Percentiles rank a stretch among this genome's conserved stretches.
Conservation (phyloP, 2,888 invertebrate species). For the Zaprionus lineosus region DNA sequence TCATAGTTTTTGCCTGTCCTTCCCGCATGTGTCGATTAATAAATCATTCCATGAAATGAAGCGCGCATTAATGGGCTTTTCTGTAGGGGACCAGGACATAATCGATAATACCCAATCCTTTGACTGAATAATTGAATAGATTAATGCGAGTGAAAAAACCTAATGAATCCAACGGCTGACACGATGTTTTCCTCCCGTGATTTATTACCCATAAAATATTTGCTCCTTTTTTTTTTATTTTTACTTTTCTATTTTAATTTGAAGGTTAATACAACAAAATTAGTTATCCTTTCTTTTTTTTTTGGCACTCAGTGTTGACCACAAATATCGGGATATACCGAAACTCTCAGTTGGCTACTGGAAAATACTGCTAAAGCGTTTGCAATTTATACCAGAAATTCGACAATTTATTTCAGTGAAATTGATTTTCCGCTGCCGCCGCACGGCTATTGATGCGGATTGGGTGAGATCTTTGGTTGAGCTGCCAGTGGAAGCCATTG, state of each 20-base stretch:
- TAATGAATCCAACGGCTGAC: conserved; percentile 47
- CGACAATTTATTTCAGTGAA: conserved; percentile 73
- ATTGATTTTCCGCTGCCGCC: conserved; percentile 61
- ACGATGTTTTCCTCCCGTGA: conserved; percentile 33
- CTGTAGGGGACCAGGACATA: conserved; percentile 1
- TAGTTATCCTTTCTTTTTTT: too few species aligned
- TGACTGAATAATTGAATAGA: conserved; percentile 47
- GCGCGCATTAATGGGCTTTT: conserved; percentile 12
- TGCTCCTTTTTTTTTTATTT: too few species aligned
- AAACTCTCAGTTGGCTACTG: background rate
- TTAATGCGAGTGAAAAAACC: conserved; percentile 42
- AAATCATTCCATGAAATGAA: conserved; percentile 39
- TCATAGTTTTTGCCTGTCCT: conserved; percentile 1
- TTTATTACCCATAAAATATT: conserved; percentile 34
- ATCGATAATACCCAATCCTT: conserved; percentile 38
- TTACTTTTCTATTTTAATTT: too few species aligned
- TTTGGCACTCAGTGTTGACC: too few species aligned
- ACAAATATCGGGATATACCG: conserved; percentile 7
- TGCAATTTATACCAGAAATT: conserved; percentile 73
- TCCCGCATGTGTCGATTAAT: conserved; percentile 11
- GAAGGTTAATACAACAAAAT: too few species aligned
- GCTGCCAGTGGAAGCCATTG: conserved; percentile 16
- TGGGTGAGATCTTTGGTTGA: conserved; percentile 15
- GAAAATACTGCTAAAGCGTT: conserved; percentile 51
- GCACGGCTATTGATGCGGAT: conserved; percentile 15